Percentiles rank a stretch among this genome's conserved stretches.
Conservation (phyloP, 2,113 vertebrate genomes). For the Cynopterus brachyotis region DNA sequence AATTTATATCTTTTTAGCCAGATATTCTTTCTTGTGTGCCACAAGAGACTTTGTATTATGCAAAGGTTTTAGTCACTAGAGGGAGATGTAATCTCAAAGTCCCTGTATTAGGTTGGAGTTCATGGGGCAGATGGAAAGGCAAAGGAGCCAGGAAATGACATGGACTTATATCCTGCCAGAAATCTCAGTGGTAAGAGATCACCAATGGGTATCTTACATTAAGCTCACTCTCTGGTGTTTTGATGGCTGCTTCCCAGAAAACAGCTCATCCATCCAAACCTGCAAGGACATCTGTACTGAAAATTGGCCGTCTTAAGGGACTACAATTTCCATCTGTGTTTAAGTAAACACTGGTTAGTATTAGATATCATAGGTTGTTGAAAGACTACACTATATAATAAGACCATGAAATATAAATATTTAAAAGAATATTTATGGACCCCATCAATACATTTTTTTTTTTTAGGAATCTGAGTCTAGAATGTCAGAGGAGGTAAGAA, state of each 20-base stretch:
- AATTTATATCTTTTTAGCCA: neutral
- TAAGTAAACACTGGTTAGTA: slow-evolving; percentile 31
- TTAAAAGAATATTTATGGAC: neutral
- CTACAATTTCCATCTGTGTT: slow-evolving; percentile 44
- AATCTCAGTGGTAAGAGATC: neutral
- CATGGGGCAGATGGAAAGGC: neutral
- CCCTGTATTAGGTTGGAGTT: neutral
- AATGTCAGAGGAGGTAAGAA: neutral
- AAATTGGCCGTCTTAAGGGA: slow-evolving; percentile 27
- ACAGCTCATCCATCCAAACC: slow-evolving; percentile 41
- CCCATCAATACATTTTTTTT: neutral
- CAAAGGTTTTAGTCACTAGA: slow-evolving; percentile 58
- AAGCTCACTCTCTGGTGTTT: slow-evolving; percentile 23
- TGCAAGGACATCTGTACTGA: slow-evolving; percentile 37
- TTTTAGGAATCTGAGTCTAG: neutral
- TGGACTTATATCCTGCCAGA: slow-evolving; percentile 26
- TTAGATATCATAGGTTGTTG: slow-evolving; percentile 29
- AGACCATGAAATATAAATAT: neutral
- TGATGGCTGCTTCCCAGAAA: slow-evolving; percentile 57
- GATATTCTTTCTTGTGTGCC: neutral
- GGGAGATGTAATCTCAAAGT: slow-evolving; percentile 63
- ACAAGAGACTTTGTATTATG: neutral
- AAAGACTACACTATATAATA: neutral
- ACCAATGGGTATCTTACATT: neutral
- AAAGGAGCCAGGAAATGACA: slow-evolving; percentile 24